Evolutionary conservation across 92 coral and sea anemone genomes (phyloP).

Genomic region (Hydrozoanthus gracilis): DNA sequence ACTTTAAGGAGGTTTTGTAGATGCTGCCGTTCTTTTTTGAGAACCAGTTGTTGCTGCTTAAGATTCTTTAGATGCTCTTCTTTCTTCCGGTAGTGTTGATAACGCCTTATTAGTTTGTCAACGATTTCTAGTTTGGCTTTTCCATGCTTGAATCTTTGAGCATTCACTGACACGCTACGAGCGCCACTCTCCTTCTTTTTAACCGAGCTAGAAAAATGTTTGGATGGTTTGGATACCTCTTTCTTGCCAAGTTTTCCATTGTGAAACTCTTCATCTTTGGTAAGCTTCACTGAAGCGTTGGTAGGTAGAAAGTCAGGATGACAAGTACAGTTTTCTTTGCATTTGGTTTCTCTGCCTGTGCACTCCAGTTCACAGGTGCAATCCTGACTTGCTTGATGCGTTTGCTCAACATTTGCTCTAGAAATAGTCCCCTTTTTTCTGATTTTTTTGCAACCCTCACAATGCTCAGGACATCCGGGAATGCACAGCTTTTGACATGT

Average conservation of each 20-base stretch:
- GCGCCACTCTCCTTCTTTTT: slow-evolving; percentile 18
- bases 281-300: slow-evolving; percentile 6
- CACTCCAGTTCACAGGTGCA: slow-evolving; percentile 84
- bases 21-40: slow-evolving; percentile 54
- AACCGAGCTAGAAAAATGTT: slow-evolving; percentile 64
- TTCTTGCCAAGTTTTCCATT: slow-evolving; percentile 1
- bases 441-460: slow-evolving; percentile 33
- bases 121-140: slow-evolving; percentile 52
- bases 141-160: background rate
- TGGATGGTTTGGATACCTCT: slow-evolving; percentile 38
- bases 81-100: slow-evolving; percentile 69
- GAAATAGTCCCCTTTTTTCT: slow-evolving; percentile 30
- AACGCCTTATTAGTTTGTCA: slow-evolving; percentile 70
- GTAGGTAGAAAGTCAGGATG: slow-evolving; percentile 45
- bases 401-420: background rate
- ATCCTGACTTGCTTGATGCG: slow-evolving; percentile 48
- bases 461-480: slow-evolving; percentile 39
- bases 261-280: background rate
- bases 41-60: slow-evolving; percentile 56
- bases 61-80: slow-evolving; percentile 56
- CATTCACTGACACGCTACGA: background rate
- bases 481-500: slow-evolving; percentile 20
- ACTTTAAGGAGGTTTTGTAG: slow-evolving; percentile 36
- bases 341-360: slow-evolving; percentile 44
- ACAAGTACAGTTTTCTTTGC: slow-evolving; percentile 78